Conservation (phyloP, 2,888 invertebrate genomes). For the Ochropleura leucogaster region DNA sequence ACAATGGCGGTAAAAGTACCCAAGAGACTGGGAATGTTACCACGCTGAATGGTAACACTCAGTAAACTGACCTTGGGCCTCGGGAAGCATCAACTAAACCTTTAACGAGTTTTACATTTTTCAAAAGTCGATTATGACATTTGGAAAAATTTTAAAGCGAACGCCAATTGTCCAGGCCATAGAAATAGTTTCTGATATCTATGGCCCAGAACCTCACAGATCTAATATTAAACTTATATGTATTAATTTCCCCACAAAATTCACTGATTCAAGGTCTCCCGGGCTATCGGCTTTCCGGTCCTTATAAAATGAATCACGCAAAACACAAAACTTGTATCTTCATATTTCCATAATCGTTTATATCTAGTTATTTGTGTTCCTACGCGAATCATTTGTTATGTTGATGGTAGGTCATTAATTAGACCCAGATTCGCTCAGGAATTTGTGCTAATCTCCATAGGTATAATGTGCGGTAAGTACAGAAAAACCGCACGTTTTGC, state of each 20-base stretch:
- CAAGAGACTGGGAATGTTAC: too few relatives aligned
- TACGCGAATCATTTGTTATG: slow-evolving; percentile 38
- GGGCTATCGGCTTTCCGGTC: slow-evolving; percentile 8
- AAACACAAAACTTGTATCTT: slow-evolving; percentile 34
- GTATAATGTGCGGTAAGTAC: slow-evolving; percentile 21
- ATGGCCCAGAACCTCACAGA: neutral
- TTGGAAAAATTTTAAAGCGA: neutral
- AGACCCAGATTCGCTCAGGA: slow-evolving; percentile 6
- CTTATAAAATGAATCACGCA: slow-evolving; percentile 40
- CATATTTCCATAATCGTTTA: slow-evolving; percentile 39
- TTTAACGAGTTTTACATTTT: neutral
- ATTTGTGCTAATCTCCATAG: slow-evolving; percentile 24
- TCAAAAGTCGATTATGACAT: neutral
- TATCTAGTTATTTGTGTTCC: slow-evolving; percentile 35
- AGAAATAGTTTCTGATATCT: too few relatives aligned
- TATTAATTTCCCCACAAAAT: neutral
- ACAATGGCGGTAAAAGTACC: too few relatives aligned
- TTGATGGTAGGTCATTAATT: slow-evolving; percentile 34
- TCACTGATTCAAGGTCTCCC: slow-evolving; percentile 12
- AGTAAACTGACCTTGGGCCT: too few relatives aligned
- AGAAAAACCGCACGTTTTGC: slow-evolving; percentile 43
- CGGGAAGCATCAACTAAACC: too few relatives aligned
- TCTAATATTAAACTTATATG: neutral
- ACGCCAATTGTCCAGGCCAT: neutral
- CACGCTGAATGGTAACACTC: too few relatives aligned